Evolutionary conservation across 2,888 invertebrate genomes (phyloP), one percentile per base, ranked within the genome.

Genomic region (Ctenicera cuprea): DNA sequence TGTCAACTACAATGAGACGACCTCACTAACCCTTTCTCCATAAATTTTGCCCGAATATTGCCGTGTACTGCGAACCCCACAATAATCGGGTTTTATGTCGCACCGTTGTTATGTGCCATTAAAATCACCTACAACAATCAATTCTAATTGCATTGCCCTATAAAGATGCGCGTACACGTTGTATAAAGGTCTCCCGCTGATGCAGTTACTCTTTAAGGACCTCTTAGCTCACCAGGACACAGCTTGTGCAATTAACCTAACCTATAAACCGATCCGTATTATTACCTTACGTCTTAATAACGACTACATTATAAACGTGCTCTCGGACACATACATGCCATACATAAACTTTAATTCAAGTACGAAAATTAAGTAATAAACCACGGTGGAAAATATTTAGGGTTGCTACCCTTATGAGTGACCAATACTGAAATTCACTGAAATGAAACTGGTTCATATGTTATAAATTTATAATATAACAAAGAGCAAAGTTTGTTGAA

Each of bases 81-180:
- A 84, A 85, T 85, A 85, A 83, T 83, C 83, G 83, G 80, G 83
- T 83, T 86, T 85, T 85, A 86, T 83, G 84, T 84, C 82, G 80
- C 78, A 78, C 80, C 81, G 83, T 80, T 81, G 83, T 85, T 85
- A 84, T 85, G 82, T 81, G 82, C 83, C 83, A 82, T 85, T 85
- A 85, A 85, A 86, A 85, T 85, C 86, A 85, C 85, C 85, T 85
- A 84, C 84, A 85, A 85, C 85, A 85, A 86, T 86, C 85, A 85
- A 84, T 85, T 85, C 83, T 86, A 85, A 86, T 86, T 86, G 85
- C 85, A 84, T 82, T 82, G 83, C 83, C 83, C 85, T 84, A 85
- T 85, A 85, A 85, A 84, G 83, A 81, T 82, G 82, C 75, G 81
- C 81, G 80, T 82, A 82, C 80, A 82, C 76, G 82, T 78, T 79